phyloP scores from a whole-genome alignment of 2,888 invertebrate genomes.

The Syritta pipiens region DNA sequence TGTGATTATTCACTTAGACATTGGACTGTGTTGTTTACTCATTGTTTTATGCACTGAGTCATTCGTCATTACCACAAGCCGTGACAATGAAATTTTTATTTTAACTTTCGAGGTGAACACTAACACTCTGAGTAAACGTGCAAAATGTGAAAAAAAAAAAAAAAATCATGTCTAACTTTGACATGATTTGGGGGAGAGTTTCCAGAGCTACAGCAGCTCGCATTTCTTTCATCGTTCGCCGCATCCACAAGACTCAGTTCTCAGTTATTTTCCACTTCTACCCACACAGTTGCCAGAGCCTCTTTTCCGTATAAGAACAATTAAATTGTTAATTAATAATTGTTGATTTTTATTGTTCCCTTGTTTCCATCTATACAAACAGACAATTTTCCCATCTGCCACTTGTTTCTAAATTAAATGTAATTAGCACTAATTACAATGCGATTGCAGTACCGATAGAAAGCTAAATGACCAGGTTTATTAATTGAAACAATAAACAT shows the following conservation, averaged over 20 bases:
- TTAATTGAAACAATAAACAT: slow-evolving; percentile 64
- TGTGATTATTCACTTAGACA: slow-evolving; percentile 26
- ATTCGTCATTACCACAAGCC: slow-evolving; percentile 54
- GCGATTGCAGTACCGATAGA: slow-evolving; percentile 53
- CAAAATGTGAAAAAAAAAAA: slow-evolving; percentile 21
- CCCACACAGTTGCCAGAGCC: too few species aligned
- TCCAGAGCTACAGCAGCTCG: too few species aligned
- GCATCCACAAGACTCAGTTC: too few species aligned
- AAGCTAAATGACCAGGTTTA: slow-evolving; percentile 45
- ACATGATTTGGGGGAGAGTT: too few species aligned
- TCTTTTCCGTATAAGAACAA: too few species aligned
- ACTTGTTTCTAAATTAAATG: slow-evolving; percentile 59
- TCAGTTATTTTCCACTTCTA: too few species aligned
- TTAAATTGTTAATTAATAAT: slow-evolving; percentile 55
- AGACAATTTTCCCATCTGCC: slow-evolving; percentile 14
- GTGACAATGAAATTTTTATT: slow-evolving; percentile 52
- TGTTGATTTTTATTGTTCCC: slow-evolving; percentile 38
- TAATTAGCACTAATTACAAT: slow-evolving; percentile 62
- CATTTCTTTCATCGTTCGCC: too few species aligned
- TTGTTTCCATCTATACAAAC: not conserved
- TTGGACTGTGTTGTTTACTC: slow-evolving; percentile 40
- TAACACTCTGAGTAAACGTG: too few species aligned
- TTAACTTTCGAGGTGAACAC: slow-evolving; percentile 16
- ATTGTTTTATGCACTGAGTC: slow-evolving; percentile 48
- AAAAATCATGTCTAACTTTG: too few species aligned